Evolutionary conservation across 2,888 invertebrate species (phyloP).

Genomic region (Pachydiplax longipennis): DNA sequence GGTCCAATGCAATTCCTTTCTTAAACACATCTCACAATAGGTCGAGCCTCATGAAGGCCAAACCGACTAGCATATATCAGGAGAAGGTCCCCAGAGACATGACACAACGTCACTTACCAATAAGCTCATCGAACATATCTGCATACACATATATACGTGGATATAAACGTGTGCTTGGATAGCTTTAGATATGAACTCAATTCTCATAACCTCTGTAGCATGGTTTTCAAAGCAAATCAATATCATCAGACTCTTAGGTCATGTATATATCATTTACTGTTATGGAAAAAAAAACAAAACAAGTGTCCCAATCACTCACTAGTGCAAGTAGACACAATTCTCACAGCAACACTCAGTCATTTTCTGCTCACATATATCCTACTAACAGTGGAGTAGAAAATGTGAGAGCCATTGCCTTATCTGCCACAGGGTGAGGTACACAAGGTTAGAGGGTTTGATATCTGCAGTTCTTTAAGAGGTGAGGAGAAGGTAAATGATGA

Average conservation of each 20-base stretch:
- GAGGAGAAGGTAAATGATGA: not conserved
- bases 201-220: conserved; percentile 13
- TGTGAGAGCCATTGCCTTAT: conserved; percentile 11
- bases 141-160: conserved; percentile 19
- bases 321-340: conserved; percentile 34
- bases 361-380: not conserved
- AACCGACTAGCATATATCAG: conserved; percentile 27
- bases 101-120: conserved; percentile 17
- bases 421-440: conserved; percentile 15
- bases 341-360: not conserved
- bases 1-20: conserved; percentile 18
- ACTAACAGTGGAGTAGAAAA: conserved; percentile 7
- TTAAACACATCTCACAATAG: not conserved
- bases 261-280: not conserved
- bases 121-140: conserved; percentile 35
- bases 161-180: conserved; percentile 22
- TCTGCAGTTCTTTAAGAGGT: not conserved
- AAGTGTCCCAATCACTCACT: conserved; percentile 31
- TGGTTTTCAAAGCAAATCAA: conserved; percentile 35
- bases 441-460: not conserved
- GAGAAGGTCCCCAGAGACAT: not conserved
- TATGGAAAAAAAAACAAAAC: conserved; percentile 16
- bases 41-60: not conserved
- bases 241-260: not conserved
- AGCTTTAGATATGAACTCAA: conserved; percentile 39